phyloP scores from a whole-genome alignment of 2,113 vertebrate species.

The Illadopsis cleaveri region DNA sequence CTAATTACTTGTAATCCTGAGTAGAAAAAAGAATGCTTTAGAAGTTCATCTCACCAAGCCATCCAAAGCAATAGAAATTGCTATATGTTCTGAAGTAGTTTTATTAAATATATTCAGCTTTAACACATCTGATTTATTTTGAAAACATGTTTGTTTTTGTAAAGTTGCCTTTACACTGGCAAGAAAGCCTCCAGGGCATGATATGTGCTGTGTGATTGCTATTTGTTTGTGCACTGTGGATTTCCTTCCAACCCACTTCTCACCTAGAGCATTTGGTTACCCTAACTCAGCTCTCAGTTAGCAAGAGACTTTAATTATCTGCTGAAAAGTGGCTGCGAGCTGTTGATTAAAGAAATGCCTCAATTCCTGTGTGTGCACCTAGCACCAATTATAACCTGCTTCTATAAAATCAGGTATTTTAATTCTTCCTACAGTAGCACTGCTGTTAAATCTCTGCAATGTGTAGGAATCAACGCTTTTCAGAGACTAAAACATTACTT shows the following conservation, averaged over 20 bases:
- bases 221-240: background rate
- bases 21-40: background rate
- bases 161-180: background rate
- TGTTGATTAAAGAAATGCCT: constrained; percentile 21
- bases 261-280: background rate
- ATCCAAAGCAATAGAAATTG: background rate
- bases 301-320: constrained; percentile 27
- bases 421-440: background rate
- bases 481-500: background rate
- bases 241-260: background rate
- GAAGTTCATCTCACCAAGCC: background rate
- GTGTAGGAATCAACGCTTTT: background rate
- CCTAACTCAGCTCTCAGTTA: background rate
- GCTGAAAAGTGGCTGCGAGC: background rate
- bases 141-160: background rate
- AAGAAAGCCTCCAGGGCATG: background rate
- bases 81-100: background rate
- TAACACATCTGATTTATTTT: background rate
- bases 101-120: background rate
- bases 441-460: background rate
- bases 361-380: background rate
- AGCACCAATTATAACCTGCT: background rate
- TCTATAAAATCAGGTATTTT: background rate
- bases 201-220: background rate
- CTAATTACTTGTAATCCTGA: background rate